Evolutionary conservation across 2,113 vertebrate genomes (phyloP).

Genomic region (Mungos mungo): DNA sequence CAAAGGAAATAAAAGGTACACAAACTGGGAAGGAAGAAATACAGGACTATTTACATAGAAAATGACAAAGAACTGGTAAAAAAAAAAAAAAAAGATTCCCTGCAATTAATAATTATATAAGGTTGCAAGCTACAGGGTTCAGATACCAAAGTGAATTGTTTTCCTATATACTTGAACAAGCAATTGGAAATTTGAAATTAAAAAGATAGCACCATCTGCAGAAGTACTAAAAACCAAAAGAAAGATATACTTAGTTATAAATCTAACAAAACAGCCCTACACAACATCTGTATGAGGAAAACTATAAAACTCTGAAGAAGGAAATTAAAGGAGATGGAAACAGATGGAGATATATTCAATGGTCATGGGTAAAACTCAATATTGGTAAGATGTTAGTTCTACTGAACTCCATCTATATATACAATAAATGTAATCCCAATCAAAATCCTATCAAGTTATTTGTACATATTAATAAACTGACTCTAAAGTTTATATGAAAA

Average conservation of each 20-base stretch:
- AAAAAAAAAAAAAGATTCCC: neutral
- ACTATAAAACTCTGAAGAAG: neutral
- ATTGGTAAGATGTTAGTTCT: neutral
- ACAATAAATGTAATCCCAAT: neutral
- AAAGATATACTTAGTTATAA: neutral
- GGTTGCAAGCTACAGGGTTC: neutral
- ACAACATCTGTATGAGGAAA: neutral
- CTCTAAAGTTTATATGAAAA: neutral
- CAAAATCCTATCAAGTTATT: neutral
- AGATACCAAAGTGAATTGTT: neutral
- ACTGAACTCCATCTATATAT: neutral
- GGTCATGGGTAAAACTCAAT: neutral
- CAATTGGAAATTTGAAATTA: neutral
- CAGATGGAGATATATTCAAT: neutral
- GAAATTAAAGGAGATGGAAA: neutral
- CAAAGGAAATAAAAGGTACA: neutral
- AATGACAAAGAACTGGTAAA: neutral
- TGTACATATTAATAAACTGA: neutral
- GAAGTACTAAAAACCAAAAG: neutral
- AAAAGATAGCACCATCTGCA: neutral
- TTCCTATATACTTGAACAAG: neutral
- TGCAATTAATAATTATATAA: neutral
- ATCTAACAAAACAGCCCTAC: neutral
- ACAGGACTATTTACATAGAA: neutral
- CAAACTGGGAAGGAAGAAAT: neutral